These are phyloP conservation scores for Coracias cyanogaster DNA, from an alignment of 2,797 vertebrate genomes.

Conservation along the genomic window DNA sequence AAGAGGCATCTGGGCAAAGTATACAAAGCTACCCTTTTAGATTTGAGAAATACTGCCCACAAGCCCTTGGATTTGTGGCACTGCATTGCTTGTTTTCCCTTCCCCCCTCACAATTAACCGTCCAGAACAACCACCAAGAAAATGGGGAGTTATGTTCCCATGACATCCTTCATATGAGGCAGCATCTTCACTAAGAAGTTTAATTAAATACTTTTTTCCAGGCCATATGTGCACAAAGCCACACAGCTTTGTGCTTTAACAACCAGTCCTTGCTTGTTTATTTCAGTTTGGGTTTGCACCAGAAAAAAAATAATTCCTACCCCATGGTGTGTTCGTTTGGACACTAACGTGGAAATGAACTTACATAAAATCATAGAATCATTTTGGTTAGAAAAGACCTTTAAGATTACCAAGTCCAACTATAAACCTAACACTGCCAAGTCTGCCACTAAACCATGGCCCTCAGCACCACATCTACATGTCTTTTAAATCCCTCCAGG, in stretches of 20 bases:
- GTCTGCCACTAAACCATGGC: not conserved
- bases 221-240: not conserved
- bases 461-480: not conserved
- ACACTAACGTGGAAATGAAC: not conserved
- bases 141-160: not conserved
- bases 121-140: not conserved
- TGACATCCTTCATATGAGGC: not conserved
- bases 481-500: not conserved
- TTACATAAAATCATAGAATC: not conserved
- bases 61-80: not conserved
- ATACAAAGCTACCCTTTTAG: not conserved
- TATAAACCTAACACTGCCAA: not conserved
- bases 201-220: not conserved
- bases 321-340: not conserved
- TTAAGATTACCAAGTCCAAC: not conserved
- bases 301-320: not conserved
- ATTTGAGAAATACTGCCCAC: not conserved
- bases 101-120: not conserved
- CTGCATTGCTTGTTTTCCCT: not conserved
- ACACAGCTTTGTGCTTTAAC: not conserved
- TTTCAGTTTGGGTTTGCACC: not conserved
- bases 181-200: not conserved
- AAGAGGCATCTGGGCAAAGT: not conserved
- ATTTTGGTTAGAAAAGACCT: not conserved
- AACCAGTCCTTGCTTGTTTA: not conserved